These are phyloP conservation scores for Piprites chloris DNA, from an alignment of 2,113 vertebrate species.

Conservation along the genomic window DNA sequence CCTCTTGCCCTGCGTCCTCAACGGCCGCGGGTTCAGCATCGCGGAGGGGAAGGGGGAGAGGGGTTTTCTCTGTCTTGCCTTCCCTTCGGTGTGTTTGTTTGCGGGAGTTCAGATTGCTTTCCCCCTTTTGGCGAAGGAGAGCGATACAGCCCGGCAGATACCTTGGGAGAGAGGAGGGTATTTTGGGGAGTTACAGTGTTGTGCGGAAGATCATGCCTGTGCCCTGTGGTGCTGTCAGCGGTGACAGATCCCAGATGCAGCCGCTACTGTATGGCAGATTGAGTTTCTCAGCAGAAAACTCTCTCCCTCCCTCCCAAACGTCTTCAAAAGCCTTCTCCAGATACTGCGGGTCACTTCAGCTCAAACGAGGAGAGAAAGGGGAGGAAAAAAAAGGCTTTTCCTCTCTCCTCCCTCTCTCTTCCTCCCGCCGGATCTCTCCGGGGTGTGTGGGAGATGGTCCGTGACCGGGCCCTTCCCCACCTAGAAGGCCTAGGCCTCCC, in stretches of 20 bases:
- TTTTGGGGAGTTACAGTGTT: slow-evolving; percentile 73
- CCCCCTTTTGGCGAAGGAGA: slow-evolving; percentile 28
- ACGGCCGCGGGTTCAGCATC: background rate
- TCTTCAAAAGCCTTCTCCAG: slow-evolving; percentile 82
- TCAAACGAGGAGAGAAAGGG: slow-evolving; percentile 57
- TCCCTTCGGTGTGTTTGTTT: background rate
- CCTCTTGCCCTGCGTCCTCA: background rate
- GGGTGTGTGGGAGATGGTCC: background rate
- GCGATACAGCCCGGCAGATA: slow-evolving; percentile 35
- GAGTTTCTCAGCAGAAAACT: slow-evolving; percentile 85
- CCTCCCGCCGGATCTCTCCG: background rate
- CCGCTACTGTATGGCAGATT: slow-evolving; percentile 91
- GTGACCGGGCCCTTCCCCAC: background rate
- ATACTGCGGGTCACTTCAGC: slow-evolving; percentile 70
- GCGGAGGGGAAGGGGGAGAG: background rate
- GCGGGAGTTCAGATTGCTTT: background rate
- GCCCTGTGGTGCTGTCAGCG: slow-evolving; percentile 86
- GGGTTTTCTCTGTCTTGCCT: background rate
- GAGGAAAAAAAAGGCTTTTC: background rate
- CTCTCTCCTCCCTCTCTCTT: background rate
- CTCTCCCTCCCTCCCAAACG: slow-evolving; percentile 73
- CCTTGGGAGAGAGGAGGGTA: slow-evolving; percentile 72
- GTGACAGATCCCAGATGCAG: slow-evolving; percentile 88
- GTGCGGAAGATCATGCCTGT: slow-evolving; percentile 80
- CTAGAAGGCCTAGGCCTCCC: background rate